These are phyloP conservation scores for Phylloscopus collybita DNA, from an alignment of 2,797 vertebrate genomes.

Conservation along the genomic window DNA sequence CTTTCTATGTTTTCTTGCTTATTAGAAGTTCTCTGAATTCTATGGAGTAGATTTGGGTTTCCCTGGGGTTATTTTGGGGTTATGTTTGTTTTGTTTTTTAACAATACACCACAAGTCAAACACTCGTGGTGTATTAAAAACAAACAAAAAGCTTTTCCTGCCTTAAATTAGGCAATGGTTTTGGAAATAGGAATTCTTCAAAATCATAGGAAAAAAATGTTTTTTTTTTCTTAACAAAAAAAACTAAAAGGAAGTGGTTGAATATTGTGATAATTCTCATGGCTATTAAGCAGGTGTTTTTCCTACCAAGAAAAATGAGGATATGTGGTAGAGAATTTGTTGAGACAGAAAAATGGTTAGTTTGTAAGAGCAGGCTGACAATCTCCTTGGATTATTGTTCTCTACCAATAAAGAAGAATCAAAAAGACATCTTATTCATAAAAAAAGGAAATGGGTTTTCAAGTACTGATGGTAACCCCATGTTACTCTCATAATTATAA, in stretches of 20 bases:
- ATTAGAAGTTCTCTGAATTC: neutral
- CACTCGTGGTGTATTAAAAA: neutral
- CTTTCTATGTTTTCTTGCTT: neutral
- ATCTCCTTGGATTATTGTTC: neutral
- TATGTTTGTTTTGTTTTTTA: neutral
- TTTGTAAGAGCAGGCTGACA: neutral
- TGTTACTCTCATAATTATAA: neutral
- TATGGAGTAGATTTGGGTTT: neutral
- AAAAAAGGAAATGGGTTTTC: neutral
- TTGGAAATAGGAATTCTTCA: neutral
- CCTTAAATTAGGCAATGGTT: neutral
- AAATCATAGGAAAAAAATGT: neutral
- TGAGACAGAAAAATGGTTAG: neutral
- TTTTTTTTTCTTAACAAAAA: neutral
- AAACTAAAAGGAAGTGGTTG: neutral
- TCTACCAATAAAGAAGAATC: neutral
- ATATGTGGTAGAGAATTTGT: neutral
- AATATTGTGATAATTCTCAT: neutral
- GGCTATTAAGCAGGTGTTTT: neutral
- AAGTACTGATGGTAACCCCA: accelerated
- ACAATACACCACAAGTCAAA: neutral
- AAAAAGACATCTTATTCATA: neutral
- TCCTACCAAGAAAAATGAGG: neutral
- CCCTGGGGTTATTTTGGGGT: accelerated
- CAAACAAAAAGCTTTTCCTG: accelerated